These are phyloP conservation scores for Octodon degus DNA, from an alignment of 2,113 vertebrate species.

Conservation along the genomic window DNA sequence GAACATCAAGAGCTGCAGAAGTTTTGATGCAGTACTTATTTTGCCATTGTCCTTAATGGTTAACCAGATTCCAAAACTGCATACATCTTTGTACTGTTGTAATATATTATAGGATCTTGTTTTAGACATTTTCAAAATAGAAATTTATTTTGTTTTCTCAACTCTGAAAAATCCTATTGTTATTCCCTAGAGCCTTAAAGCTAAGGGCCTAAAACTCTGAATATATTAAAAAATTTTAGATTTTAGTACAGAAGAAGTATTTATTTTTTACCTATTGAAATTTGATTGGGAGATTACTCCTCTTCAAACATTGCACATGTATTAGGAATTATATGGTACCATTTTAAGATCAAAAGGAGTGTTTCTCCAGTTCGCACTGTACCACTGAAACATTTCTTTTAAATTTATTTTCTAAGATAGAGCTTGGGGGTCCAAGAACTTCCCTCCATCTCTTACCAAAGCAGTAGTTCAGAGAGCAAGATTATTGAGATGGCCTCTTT, in stretches of 20 bases:
- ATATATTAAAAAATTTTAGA: not conserved
- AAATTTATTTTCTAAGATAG: not conserved
- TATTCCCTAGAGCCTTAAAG: slow-evolving; percentile 25
- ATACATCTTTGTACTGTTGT: not conserved
- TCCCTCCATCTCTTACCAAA: not conserved
- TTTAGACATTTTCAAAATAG: slow-evolving; percentile 20
- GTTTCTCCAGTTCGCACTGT: not conserved
- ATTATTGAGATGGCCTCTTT: not conserved
- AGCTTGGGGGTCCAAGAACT: not conserved
- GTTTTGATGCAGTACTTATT: not conserved
- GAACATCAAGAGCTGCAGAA: not conserved
- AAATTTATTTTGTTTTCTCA: slow-evolving; percentile 9
- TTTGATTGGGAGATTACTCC: not conserved
- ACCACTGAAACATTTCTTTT: not conserved
- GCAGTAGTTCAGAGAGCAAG: not conserved
- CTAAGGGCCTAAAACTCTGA: not conserved
- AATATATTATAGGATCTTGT: not conserved
- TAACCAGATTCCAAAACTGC: not conserved
- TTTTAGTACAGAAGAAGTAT: not conserved
- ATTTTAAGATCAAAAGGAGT: not conserved
- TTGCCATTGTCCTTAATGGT: not conserved
- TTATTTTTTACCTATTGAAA: not conserved
- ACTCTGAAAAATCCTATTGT: not conserved
- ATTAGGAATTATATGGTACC: not conserved
- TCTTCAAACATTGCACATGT: not conserved